A percentile compares a stretch with the other conserved stretches of the same genome.
Conservation (phyloP, 2,888 invertebrate genomes). For the Ophioninae sp. region DNA sequence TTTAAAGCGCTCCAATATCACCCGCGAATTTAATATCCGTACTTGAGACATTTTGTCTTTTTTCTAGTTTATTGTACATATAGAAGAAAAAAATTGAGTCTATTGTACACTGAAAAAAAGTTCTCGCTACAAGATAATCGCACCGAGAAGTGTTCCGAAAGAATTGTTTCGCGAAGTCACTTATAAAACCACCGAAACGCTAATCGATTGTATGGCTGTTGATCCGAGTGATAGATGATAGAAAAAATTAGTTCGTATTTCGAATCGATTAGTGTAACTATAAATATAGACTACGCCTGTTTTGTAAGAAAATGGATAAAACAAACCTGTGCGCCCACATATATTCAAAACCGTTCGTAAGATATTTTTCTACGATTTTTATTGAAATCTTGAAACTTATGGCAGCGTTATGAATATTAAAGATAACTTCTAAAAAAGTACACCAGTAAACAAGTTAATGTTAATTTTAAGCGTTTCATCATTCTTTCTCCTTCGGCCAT, state of each 20-base stretch:
- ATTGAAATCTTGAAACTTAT: slow-evolving; percentile 11
- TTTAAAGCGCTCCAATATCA: slow-evolving; percentile 36
- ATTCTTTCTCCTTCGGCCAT: not conserved
- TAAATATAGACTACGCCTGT: not conserved
- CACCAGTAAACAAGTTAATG: not conserved
- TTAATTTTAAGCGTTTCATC: not conserved
- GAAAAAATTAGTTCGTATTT: not conserved
- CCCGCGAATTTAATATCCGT: slow-evolving; percentile 28
- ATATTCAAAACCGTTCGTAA: slow-evolving; percentile 39
- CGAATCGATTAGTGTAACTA: not conserved
- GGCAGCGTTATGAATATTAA: slow-evolving; percentile 8
- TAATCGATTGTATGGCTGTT: slow-evolving; percentile 33
- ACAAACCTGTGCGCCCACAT: slow-evolving; percentile 12
- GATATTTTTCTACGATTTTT: slow-evolving; percentile 59
- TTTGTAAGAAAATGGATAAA: not conserved
- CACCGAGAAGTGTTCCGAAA: slow-evolving; percentile 53
- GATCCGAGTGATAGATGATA: not conserved
- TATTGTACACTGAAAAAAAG: not conserved
- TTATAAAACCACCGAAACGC: slow-evolving; percentile 41
- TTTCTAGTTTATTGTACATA: slow-evolving; percentile 4
- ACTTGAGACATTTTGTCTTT: not conserved
- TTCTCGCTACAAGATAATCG: slow-evolving; percentile 14
- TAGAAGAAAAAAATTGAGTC: slow-evolving; percentile 3
- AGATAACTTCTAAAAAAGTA: not conserved
- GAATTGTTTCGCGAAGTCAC: slow-evolving; percentile 10